These are phyloP conservation scores for Diorhabda sublineata DNA, from an alignment of 1,140 invertebrate genomes.

Conservation along the genomic window DNA sequence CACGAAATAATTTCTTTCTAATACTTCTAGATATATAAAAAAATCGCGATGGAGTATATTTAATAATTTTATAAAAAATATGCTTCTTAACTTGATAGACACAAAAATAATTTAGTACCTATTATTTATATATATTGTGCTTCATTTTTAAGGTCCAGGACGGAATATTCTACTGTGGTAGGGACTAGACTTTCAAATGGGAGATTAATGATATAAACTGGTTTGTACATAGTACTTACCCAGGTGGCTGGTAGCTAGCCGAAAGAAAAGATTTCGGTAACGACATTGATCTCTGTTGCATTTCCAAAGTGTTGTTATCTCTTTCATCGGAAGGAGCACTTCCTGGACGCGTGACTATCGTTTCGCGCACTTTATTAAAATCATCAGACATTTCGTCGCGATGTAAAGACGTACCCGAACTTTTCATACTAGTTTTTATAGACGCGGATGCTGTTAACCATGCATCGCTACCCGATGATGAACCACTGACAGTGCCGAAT, in stretches of 20 bases:
- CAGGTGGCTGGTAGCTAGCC: slow-evolving; percentile 34
- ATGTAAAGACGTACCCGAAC: slow-evolving; percentile 53
- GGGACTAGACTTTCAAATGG: no score
- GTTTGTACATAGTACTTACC: slow-evolving; percentile 33
- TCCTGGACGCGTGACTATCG: slow-evolving; percentile 51
- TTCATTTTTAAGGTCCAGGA: no score
- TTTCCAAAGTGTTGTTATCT: slow-evolving; percentile 39
- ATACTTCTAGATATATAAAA: no score
- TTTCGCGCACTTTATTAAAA: slow-evolving; percentile 43
- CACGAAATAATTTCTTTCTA: no score
- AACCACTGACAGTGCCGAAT: slow-evolving; percentile 44
- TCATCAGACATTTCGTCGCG: slow-evolving; percentile 46
- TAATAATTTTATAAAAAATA: no score
- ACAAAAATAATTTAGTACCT: no score
- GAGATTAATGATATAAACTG: no score
- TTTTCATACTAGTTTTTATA: slow-evolving; percentile 50
- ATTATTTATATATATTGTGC: no score
- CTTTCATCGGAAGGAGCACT: slow-evolving; percentile 52
- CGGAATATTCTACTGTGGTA: no score
- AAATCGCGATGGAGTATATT: no score
- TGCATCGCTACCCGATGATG: slow-evolving; percentile 55
- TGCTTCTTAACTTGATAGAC: no score
- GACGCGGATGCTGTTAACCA: slow-evolving; percentile 51
- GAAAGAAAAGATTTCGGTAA: slow-evolving; percentile 61
- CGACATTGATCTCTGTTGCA: slow-evolving; percentile 58